Percentiles rank a stretch among this genome's conserved stretches.
Conservation (phyloP, 1,140 invertebrate genomes). For the Augochlora pura region DNA sequence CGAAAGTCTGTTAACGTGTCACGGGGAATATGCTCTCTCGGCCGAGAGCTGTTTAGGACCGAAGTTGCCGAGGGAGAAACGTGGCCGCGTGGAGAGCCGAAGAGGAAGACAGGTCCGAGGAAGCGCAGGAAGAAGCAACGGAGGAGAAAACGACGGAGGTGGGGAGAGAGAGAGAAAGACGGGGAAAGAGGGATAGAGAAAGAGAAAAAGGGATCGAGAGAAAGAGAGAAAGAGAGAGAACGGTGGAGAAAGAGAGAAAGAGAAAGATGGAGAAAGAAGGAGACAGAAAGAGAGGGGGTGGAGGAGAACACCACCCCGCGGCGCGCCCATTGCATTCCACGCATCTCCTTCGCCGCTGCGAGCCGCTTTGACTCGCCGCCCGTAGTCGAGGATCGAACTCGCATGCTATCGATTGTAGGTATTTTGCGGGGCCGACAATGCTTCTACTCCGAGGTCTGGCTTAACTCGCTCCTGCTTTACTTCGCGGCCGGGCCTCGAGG, state of each 20-base stretch:
- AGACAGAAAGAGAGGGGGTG: not conserved
- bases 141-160: not conserved
- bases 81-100: not conserved
- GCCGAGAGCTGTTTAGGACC: not conserved
- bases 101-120: not conserved
- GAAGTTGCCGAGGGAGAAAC: not conserved
- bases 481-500: slow-evolving; percentile 36
- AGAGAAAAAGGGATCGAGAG: not conserved
- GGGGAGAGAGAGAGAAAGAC: not conserved
- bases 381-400: slow-evolving; percentile 68
- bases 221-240: not conserved
- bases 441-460: slow-evolving; percentile 22
- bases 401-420: slow-evolving; percentile 71
- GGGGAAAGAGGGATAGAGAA: slow-evolving; percentile 1
- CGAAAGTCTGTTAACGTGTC: not conserved
- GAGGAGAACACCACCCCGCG: slow-evolving; percentile 47
- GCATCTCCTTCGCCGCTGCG: slow-evolving; percentile 69
- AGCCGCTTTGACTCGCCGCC: slow-evolving; percentile 71
- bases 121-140: slow-evolving; percentile 36
- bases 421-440: slow-evolving; percentile 62
- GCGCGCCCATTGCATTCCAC: slow-evolving; percentile 76
- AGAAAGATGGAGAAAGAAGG: not conserved
- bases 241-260: slow-evolving; percentile 5
- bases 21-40: not conserved
- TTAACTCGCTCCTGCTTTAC: slow-evolving; percentile 41